These are phyloP conservation scores for Cyclura pinguis DNA, from an alignment of 2,797 vertebrate species.

Conservation along the genomic window DNA sequence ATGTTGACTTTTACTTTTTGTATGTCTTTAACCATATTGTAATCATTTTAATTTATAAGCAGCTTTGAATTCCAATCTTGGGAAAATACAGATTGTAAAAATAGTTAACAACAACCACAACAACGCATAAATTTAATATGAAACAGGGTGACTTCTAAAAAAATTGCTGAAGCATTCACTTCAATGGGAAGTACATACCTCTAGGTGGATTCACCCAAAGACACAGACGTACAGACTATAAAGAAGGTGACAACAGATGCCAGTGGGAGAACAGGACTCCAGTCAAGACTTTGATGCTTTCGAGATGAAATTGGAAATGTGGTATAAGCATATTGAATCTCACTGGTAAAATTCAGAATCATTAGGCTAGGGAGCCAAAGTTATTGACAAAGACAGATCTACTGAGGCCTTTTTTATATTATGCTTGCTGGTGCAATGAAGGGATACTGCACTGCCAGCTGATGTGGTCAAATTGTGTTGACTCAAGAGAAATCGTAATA, in stretches of 20 bases:
- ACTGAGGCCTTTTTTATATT: not conserved
- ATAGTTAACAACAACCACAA: too few relatives aligned
- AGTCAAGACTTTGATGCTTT: not conserved
- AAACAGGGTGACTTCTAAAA: too few relatives aligned
- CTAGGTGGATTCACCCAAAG: too few relatives aligned
- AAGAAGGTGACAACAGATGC: too few relatives aligned
- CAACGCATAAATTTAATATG: too few relatives aligned
- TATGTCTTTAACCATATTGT: too few relatives aligned
- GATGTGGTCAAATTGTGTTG: not conserved
- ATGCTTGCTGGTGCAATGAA: not conserved
- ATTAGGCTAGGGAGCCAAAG: constrained; percentile 9
- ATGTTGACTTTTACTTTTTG: too few relatives aligned
- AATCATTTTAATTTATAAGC: too few relatives aligned
- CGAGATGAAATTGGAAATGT: not conserved
- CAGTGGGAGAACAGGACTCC: not conserved
- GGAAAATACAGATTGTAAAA: too few relatives aligned
- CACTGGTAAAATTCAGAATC: constrained; percentile 10
- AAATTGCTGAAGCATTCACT: too few relatives aligned
- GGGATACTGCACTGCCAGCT: accelerated
- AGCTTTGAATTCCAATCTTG: too few relatives aligned
- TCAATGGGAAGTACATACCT: too few relatives aligned
- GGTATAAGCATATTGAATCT: not conserved
- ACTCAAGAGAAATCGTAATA: not conserved
- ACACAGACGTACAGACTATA: not conserved
- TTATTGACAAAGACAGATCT: constrained; percentile 11